phyloP scores from a whole-genome alignment of 1,140 invertebrate species.

The Triops longicaudatus region DNA sequence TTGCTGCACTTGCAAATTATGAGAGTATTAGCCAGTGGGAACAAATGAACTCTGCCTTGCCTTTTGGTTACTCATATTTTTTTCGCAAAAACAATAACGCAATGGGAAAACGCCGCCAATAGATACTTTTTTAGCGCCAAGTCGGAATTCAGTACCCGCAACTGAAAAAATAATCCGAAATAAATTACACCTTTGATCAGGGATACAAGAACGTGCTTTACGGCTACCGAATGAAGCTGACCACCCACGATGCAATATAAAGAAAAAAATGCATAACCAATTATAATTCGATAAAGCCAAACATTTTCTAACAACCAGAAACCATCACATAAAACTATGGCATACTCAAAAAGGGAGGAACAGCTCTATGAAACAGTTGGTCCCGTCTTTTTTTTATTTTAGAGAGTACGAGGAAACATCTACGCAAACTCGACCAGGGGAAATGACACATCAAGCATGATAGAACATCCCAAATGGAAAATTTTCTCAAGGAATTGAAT shows the following conservation, averaged over 20 bases:
- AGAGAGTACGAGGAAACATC: neutral
- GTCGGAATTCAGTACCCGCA: neutral
- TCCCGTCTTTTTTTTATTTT: neutral
- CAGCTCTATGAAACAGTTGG: neutral
- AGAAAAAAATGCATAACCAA: neutral
- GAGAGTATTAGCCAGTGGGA: neutral
- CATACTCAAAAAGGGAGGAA: neutral
- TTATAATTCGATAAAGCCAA: neutral
- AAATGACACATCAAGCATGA: neutral
- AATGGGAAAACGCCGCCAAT: slow-evolving; percentile 10
- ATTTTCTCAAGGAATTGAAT: slow-evolving; percentile 2
- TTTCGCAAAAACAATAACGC: neutral
- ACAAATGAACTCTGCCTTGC: slow-evolving; percentile 15
- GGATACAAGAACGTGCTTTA: neutral
- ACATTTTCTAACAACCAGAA: neutral
- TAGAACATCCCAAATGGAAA: neutral
- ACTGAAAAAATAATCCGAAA: slow-evolving; percentile 2
- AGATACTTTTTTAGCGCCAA: neutral
- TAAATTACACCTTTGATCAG: neutral
- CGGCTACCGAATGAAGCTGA: neutral
- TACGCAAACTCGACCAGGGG: neutral
- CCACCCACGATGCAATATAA: neutral
- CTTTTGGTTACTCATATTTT: neutral
- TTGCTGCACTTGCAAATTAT: neutral
- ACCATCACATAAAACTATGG: neutral